These are phyloP conservation scores for Hozukius guyotensis DNA, from an alignment of 2,797 vertebrate species.

Conservation along the genomic window DNA sequence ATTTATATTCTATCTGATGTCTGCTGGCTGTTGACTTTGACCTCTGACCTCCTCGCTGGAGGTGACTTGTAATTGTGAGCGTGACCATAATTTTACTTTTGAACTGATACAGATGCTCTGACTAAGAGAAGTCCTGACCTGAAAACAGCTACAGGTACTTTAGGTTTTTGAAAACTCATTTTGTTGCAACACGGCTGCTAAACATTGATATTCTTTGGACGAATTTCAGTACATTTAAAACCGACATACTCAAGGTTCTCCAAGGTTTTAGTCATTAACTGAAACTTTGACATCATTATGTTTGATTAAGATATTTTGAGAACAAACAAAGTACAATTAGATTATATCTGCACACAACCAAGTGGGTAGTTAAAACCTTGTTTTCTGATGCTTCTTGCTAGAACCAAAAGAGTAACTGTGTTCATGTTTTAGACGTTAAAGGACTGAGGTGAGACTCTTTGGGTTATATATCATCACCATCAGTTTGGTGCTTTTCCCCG, in stretches of 20 bases:
- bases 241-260: not conserved
- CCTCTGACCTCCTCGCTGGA: slow-evolving; percentile 14
- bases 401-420: not conserved
- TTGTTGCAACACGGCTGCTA: not conserved
- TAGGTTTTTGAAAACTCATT: not conserved
- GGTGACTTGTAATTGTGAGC: not conserved
- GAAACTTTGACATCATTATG: not conserved
- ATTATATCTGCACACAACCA: not conserved
- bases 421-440: not conserved
- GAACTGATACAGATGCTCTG: not conserved
- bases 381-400: not conserved
- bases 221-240: not conserved
- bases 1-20: not conserved
- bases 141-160: not conserved
- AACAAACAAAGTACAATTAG: not conserved
- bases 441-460: not conserved
- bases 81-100: not conserved
- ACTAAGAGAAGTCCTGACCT: not conserved
- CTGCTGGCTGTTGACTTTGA: slow-evolving; percentile 40
- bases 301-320: not conserved
- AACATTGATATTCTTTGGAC: not conserved
- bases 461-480: no score
- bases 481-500: not conserved
- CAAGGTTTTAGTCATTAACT: not conserved
- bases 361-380: not conserved